A percentile compares a stretch with the other conserved stretches of the same genome.
Conservation (phyloP, 2,113 vertebrate genomes). For the Mungos mungo region DNA sequence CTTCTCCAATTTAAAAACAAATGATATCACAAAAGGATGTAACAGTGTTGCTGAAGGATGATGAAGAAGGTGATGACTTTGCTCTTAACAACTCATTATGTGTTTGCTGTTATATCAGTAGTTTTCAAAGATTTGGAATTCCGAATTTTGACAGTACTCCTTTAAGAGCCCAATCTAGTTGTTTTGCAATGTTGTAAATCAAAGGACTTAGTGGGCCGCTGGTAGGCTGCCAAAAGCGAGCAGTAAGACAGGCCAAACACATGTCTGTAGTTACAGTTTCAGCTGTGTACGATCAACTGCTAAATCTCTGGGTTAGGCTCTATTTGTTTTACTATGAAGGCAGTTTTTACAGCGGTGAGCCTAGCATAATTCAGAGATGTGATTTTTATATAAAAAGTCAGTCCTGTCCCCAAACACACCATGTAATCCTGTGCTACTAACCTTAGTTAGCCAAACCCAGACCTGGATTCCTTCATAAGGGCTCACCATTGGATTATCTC, state of each 20-base stretch:
- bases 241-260: slow-evolving; percentile 67
- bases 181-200: slow-evolving; percentile 53
- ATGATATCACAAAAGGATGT: neutral
- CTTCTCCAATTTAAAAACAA: slow-evolving; percentile 25
- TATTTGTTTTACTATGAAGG: slow-evolving; percentile 58
- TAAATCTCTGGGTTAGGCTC: slow-evolving; percentile 57
- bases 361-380: slow-evolving; percentile 3
- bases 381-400: slow-evolving; percentile 47
- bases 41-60: neutral
- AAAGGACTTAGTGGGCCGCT: slow-evolving; percentile 48
- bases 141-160: slow-evolving; percentile 24
- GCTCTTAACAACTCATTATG: neutral
- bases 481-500: neutral
- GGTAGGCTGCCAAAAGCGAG: slow-evolving; percentile 61
- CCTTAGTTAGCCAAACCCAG: neutral
- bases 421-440: neutral
- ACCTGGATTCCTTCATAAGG: neutral
- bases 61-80: neutral
- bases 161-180: slow-evolving; percentile 44
- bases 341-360: slow-evolving; percentile 30
- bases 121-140: slow-evolving; percentile 2
- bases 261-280: slow-evolving; percentile 67
- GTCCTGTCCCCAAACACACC: neutral
- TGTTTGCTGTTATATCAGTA: neutral
- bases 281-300: slow-evolving; percentile 59